Percentiles rank a stretch among this genome's conserved stretches.
Conservation (phyloP, 1,140 invertebrate genomes). For the Drosophila repleta region DNA sequence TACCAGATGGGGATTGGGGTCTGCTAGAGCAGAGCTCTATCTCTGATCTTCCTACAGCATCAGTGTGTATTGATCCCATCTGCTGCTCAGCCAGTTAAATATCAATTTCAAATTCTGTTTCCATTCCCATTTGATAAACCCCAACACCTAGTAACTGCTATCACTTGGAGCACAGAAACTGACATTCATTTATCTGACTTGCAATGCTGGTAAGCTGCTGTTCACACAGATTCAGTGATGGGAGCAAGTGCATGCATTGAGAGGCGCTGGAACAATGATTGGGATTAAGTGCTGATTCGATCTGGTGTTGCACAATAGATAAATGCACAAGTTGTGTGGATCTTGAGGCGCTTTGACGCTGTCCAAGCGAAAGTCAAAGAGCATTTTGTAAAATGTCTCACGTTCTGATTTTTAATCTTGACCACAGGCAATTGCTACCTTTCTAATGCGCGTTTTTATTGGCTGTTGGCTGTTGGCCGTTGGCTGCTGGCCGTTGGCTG, state of each 20-base stretch:
- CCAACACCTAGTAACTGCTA: too few species aligned
- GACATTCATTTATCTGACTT: neutral
- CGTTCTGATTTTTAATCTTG: conserved; percentile 78
- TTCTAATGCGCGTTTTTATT: conserved; percentile 79
- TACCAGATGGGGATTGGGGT: too few species aligned
- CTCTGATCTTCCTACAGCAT: too few species aligned
- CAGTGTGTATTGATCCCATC: too few species aligned
- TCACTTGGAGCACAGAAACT: neutral
- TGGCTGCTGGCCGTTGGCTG: conserved; percentile 3
- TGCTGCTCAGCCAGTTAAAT: too few species aligned
- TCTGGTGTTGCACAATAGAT: conserved; percentile 30
- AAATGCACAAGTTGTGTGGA: conserved; percentile 26
- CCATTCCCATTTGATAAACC: too few species aligned
- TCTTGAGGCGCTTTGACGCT: conserved; percentile 13
- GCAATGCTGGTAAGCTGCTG: neutral
- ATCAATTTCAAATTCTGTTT: too few species aligned
- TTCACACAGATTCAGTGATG: neutral
- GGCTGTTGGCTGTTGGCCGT: conserved; percentile 51
- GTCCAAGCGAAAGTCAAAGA: conserved; percentile 48
- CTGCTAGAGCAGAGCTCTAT: too few species aligned
- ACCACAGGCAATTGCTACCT: conserved; percentile 75
- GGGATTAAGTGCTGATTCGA: conserved; percentile 42
- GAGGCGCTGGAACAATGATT: conserved; percentile 17
- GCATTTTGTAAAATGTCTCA: conserved; percentile 70
- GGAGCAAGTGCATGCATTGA: neutral